Base-by-base conservation (phyloP, 1,140 invertebrate species). In the Leptopilina clavipes region DNA sequence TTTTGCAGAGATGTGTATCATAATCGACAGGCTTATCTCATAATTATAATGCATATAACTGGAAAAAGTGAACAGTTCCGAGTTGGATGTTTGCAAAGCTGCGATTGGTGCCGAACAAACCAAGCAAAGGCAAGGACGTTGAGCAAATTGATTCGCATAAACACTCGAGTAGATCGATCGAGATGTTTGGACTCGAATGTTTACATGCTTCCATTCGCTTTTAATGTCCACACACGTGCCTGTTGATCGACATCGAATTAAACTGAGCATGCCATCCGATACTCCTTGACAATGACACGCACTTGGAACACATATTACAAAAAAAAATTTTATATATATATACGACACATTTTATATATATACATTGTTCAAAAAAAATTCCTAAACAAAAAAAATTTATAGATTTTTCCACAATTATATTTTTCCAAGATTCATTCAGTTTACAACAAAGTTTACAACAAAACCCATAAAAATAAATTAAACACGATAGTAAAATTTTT, bases 111-210 rank as follows among this genome's bases (percentile, higher is more conserved):
- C 56, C 56, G 56, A 59, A 59, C 56, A 59, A 59, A 59, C 56
- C 19, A 25, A 12, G 56, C 56, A 59, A 59, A 52, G 56, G 56
- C 19, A 59, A 25, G 56, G 56, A 65, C 56, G 22, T 65, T 65
- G 56, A 65, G 56, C 56, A 65, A 65, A 65, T 65, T 65, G 56
- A 65, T 65, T 65, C 56, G 56, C 56, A 31, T 65, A 65, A 65
- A 65, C 56, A 65, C 22, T 65, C 22, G 1, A 22, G 9, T 14
- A 3, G 56, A 65, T 65, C 56, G 56, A 65, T 65, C 56, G 56
- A 65, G 56, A 25, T 65, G 56, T 65, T 65, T 65, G 22, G 19
- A 65, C 22, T 31, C 25, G 56, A 19, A 65, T 65, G 56, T 65
- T 65, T 65, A 65, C 56, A 31, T 65, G 56, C 56, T 65, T 65